These are phyloP conservation scores for Zapornia atra DNA, from an alignment of 2,113 vertebrate species.

Conservation along the genomic window DNA sequence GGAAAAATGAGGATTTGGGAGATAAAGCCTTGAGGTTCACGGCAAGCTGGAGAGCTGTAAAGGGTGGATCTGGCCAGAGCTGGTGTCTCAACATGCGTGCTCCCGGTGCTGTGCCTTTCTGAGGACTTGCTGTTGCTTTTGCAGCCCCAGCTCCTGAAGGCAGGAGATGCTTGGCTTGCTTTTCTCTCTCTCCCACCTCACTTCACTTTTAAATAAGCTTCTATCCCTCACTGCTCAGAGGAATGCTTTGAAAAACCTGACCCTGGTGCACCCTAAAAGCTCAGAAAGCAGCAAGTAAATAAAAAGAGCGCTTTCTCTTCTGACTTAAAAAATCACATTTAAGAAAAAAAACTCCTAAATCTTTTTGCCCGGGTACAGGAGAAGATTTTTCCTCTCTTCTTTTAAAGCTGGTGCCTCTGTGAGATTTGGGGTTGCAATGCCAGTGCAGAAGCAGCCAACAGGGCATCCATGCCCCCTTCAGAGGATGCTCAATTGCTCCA, in stretches of 20 bases:
- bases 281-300: slow-evolving; percentile 48
- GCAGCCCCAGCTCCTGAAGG: background rate
- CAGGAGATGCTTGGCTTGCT: background rate
- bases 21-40: background rate
- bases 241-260: slow-evolving; percentile 40
- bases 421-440: background rate
- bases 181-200: background rate
- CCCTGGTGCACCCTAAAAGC: background rate
- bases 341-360: background rate
- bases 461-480: background rate
- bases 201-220: slow-evolving; percentile 1
- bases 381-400: background rate
- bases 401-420: background rate
- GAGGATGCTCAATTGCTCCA: background rate
- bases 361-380: background rate
- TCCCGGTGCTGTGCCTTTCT: background rate
- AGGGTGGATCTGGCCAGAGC: background rate
- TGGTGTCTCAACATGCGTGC: background rate
- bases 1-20: background rate
- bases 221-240: background rate
- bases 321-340: background rate
- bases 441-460: background rate
- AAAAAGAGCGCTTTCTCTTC: slow-evolving; percentile 19
- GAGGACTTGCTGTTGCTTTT: background rate
- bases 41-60: background rate